A percentile compares a stretch with the other conserved stretches of the same genome.
These are phyloP conservation scores for Ochropleura plecta DNA, from an alignment of 2,888 invertebrate species.

Conservation along the genomic window DNA sequence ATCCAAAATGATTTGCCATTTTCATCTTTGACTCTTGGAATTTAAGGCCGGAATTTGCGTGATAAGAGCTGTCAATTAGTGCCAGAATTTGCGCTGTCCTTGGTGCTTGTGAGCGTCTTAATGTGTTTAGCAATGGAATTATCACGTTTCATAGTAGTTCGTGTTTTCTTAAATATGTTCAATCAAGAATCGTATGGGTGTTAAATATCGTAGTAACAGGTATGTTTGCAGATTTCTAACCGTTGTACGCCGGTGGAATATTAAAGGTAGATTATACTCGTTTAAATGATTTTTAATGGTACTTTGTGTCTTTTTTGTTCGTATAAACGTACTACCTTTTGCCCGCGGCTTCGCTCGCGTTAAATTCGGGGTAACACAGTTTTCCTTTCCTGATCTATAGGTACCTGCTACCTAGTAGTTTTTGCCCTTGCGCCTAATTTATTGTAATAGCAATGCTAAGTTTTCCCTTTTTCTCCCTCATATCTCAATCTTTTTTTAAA, in stretches of 20 bases:
- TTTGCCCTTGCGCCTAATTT: too few species aligned
- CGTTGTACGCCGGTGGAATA: background rate
- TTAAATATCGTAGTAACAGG: background rate
- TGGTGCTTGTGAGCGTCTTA: constrained; percentile 44
- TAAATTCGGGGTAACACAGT: too few species aligned
- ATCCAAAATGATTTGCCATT: constrained; percentile 15
- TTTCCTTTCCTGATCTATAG: too few species aligned
- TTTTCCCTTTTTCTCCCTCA: too few species aligned
- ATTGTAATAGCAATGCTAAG: too few species aligned
- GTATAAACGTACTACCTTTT: too few species aligned
- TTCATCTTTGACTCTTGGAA: constrained; percentile 13
- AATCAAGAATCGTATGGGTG: background rate
- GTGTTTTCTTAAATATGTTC: background rate
- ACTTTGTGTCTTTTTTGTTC: background rate
- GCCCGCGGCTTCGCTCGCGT: too few species aligned
- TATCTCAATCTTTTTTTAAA: background rate
- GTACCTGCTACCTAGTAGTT: too few species aligned
- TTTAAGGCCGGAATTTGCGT: constrained; percentile 35
- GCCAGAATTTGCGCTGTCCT: constrained; percentile 52
- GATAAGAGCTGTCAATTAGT: constrained; percentile 55
- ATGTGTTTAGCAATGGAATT: constrained; percentile 45
- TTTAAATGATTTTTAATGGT: background rate
- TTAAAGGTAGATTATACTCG: background rate
- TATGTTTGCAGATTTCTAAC: background rate
- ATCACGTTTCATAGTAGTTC: constrained; percentile 24